phyloP scores from a whole-genome alignment of 2,797 vertebrate species.

The Malurus leucopterus region DNA sequence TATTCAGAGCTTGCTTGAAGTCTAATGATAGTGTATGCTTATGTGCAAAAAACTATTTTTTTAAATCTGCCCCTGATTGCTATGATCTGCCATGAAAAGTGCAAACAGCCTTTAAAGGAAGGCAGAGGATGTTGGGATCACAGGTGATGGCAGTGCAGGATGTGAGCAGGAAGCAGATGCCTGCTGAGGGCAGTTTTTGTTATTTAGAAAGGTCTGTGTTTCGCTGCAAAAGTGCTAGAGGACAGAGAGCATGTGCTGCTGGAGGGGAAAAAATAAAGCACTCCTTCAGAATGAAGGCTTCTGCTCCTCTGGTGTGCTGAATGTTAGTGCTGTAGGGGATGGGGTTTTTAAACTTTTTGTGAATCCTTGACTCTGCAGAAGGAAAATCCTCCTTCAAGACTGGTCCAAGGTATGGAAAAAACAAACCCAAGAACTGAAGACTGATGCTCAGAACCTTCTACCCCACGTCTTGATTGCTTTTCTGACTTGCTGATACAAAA shows the following conservation, averaged over 20 bases:
- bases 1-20: not conserved
- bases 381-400: not conserved
- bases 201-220: not conserved
- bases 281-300: not conserved
- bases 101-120: not conserved
- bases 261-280: not conserved
- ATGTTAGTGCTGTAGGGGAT: not conserved
- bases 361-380: not conserved
- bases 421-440: rapidly evolving
- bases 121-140: not conserved
- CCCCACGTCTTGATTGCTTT: not conserved
- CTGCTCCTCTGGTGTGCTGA: not conserved
- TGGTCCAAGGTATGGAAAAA: not conserved
- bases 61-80: not conserved
- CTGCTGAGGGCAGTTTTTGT: not conserved
- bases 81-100: not conserved
- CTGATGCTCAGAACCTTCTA: not conserved
- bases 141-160: not conserved
- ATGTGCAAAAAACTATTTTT: not conserved
- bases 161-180: not conserved
- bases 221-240: not conserved
- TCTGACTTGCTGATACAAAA: not conserved
- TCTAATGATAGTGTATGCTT: not conserved
- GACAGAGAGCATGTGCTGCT: not conserved
- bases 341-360: not conserved